Conservation (phyloP, 92 coral and sea anemone genomes). For the Phenganax marumi region DNA sequence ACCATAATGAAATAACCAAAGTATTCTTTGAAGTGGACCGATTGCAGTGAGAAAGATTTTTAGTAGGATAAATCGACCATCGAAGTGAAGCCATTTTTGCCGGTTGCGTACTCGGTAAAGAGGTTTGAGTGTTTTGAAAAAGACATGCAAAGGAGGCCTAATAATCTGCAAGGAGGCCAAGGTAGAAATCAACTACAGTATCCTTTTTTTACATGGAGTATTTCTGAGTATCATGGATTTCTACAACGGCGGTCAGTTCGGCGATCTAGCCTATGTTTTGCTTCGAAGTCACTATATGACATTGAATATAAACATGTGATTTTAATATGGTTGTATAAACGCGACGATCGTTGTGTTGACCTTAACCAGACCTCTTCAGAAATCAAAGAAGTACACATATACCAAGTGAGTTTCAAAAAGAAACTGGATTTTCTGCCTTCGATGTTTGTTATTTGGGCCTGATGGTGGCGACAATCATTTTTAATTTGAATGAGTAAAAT, state of each 20-base stretch:
- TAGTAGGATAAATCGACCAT: background rate
- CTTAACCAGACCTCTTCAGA: conserved; percentile 5
- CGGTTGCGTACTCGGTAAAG: background rate
- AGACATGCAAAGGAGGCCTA: conserved; percentile 15
- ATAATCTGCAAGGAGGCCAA: conserved; percentile 11
- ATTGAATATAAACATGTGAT: conserved; percentile 8
- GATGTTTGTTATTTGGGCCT: background rate
- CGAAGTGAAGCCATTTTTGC: conserved; percentile 13
- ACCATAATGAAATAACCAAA: conserved; percentile 33
- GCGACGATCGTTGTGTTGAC: background rate
- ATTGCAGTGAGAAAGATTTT: background rate
- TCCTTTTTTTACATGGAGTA: conserved; percentile 21
- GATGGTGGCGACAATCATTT: background rate
- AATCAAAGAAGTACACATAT: background rate
- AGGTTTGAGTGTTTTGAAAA: background rate
- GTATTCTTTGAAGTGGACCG: background rate
- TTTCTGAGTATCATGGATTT: background rate
- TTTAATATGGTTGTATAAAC: background rate
- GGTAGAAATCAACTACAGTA: conserved; percentile 32
- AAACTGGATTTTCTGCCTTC: background rate
- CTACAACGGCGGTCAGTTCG: background rate
- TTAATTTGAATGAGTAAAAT: conserved; percentile 17
- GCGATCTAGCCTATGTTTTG: background rate
- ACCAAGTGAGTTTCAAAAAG: background rate
- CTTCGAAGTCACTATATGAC: background rate